Percentiles rank a stretch among this genome's conserved stretches.
phyloP scores from a whole-genome alignment of 2,797 vertebrate genomes.

The Pogonophryne albipinna region DNA sequence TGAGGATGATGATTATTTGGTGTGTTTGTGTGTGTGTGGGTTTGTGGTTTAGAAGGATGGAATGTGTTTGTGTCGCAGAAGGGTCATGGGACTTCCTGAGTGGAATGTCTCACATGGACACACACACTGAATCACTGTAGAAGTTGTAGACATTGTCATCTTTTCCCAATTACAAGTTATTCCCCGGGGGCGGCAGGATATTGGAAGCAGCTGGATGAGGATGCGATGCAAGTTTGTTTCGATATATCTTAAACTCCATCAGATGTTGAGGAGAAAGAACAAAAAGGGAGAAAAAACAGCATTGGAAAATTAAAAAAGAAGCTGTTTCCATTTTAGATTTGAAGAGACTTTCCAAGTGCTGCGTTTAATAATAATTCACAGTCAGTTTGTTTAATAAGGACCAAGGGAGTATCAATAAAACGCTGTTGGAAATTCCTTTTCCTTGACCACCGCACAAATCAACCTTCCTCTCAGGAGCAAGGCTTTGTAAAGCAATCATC shows the following conservation, averaged over 20 bases:
- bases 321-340: background rate
- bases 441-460: conserved; percentile 42
- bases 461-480: conserved; percentile 35
- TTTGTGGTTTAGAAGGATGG: conserved; percentile 33
- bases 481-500: conserved; percentile 55
- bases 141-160: conserved; percentile 45
- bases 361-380: conserved; percentile 3
- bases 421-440: background rate
- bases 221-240: conserved; percentile 43
- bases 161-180: conserved; percentile 48
- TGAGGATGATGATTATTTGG: conserved; percentile 48
- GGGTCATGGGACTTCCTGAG: conserved; percentile 81
- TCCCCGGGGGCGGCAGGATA: conserved; percentile 48
- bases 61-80: conserved; percentile 52
- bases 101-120: conserved; percentile 64
- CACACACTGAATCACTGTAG: conserved; percentile 33
- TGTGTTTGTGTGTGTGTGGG: conserved; percentile 29
- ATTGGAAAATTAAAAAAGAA: background rate
- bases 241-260: conserved; percentile 31
- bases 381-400: conserved; percentile 16
- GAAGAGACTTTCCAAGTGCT: background rate
- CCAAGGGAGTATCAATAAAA: conserved; percentile 2
- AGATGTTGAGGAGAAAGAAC: conserved; percentile 12
- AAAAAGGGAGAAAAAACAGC: background rate
- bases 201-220: conserved; percentile 57